These are phyloP conservation scores for Corvus cornix DNA, from an alignment of 2,113 vertebrate genomes.

Conservation along the genomic window DNA sequence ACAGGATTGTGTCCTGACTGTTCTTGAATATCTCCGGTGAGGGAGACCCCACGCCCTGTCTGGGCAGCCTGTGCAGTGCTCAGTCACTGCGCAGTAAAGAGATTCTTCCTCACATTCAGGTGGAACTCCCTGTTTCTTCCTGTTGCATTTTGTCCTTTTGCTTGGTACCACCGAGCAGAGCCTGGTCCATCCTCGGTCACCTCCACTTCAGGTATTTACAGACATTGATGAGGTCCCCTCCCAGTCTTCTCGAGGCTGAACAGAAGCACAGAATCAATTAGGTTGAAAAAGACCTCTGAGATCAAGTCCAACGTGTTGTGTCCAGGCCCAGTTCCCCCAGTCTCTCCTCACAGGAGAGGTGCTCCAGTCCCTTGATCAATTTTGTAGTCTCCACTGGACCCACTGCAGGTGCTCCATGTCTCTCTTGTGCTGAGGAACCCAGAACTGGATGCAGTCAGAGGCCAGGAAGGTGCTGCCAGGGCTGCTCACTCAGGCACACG, in stretches of 20 bases:
- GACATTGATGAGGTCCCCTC: not conserved
- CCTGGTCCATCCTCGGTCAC: not conserved
- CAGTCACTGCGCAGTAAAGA: not conserved
- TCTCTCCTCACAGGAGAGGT: too few species aligned
- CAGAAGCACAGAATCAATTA: not conserved
- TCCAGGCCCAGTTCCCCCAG: not conserved
- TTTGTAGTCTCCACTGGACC: not conserved
- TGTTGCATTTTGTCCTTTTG: not conserved
- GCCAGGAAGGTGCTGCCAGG: not conserved
- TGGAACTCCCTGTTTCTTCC: not conserved
- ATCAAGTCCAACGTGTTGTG: too few species aligned
- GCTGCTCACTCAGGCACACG: not conserved
- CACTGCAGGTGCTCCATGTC: fast-evolving
- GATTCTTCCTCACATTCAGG: not conserved
- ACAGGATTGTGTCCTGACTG: too few species aligned
- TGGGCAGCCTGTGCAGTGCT: too few species aligned
- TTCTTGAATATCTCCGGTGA: fast-evolving
- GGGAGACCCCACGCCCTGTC: too few species aligned
- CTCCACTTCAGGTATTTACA: not conserved
- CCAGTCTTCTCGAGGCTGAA: not conserved
- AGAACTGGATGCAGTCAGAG: fast-evolving
- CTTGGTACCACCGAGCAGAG: not conserved
- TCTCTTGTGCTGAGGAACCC: not conserved
- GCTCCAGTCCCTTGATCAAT: not conserved
- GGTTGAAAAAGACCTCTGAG: not conserved